Conservation (phyloP, 2,888 invertebrate species). For the Abrostola tripartita region DNA sequence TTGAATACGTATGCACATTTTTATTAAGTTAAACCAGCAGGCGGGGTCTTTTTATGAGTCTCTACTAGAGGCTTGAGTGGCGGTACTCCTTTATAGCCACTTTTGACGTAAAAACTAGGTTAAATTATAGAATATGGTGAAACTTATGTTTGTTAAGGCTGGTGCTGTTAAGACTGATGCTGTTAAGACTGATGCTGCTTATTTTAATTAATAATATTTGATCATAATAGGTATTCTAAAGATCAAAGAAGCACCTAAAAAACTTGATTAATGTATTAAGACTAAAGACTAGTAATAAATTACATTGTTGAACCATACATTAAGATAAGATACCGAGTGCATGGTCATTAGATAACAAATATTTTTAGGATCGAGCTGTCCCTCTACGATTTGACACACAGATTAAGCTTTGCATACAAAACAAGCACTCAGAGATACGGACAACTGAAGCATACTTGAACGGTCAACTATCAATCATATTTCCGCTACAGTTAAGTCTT, state of each 20-base stretch:
- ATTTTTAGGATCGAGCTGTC: constrained; percentile 61
- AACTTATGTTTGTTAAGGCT: too few relatives aligned
- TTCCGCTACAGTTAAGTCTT: constrained; percentile 85
- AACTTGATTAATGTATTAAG: too few relatives aligned
- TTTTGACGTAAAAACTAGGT: constrained; percentile 19
- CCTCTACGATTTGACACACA: constrained; percentile 63
- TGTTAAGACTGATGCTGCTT: neutral
- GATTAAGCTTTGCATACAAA: constrained; percentile 68
- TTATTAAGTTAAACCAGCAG: constrained; percentile 35
- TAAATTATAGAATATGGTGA: constrained; percentile 7
- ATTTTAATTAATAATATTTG: too few relatives aligned
- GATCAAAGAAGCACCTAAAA: too few relatives aligned
- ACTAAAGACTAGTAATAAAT: constrained; percentile 25
- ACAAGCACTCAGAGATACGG: constrained; percentile 59
- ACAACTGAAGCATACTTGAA: constrained; percentile 75
- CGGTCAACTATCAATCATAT: constrained; percentile 86
- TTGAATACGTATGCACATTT: constrained; percentile 55
- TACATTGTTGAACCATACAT: constrained; percentile 27
- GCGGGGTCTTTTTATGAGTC: constrained; percentile 31
- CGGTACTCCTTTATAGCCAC: constrained; percentile 14
- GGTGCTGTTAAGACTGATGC: neutral
- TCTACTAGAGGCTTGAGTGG: constrained; percentile 22
- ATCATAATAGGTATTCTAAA: too few relatives aligned
- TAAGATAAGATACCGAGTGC: constrained; percentile 33
- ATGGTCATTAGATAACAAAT: constrained; percentile 48